phyloP scores from a whole-genome alignment of 2,888 invertebrate genomes.

The Amblyjoppa fuscipennis region DNA sequence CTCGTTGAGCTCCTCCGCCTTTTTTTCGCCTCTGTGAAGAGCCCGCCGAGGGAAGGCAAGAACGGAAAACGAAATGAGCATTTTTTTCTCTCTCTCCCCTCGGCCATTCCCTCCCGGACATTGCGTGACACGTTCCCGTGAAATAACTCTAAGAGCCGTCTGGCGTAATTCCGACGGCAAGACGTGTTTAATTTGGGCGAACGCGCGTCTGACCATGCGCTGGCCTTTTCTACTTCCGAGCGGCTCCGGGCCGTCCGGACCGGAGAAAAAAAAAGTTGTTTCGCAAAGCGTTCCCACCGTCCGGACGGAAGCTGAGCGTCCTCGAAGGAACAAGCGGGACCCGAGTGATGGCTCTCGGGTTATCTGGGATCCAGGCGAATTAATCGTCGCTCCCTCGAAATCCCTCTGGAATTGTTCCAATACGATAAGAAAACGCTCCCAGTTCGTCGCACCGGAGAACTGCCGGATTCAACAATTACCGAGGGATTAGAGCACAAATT shows the following conservation, averaged over 20 bases:
- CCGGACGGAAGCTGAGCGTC: too few species aligned
- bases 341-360: conserved; percentile 10
- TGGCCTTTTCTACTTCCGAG: conserved; percentile 66
- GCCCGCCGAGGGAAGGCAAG: conserved; percentile 57
- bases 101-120: neutral
- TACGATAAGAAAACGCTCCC: conserved; percentile 23
- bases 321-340: neutral
- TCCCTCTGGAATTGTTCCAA: conserved; percentile 52
- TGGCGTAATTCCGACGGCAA: conserved; percentile 7
- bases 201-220: conserved; percentile 64
- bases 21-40: conserved; percentile 32
- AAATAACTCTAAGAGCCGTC: conserved; percentile 17
- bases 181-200: neutral
- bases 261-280: neutral
- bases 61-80: conserved; percentile 30
- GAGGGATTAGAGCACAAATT: conserved; percentile 19
- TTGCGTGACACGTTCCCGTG: conserved; percentile 6
- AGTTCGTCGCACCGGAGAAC: neutral
- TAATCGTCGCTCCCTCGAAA: conserved; percentile 37
- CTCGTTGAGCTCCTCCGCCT: neutral
- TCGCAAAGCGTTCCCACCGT: too few species aligned
- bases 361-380: conserved; percentile 25
- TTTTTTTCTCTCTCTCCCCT: neutral
- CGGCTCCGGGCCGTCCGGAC: neutral
- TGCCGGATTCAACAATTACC: conserved; percentile 46